Percentiles rank a stretch among this genome's conserved stretches.
Conservation (phyloP, 2,113 vertebrate species). For the Chaetorhynchus papuensis region DNA sequence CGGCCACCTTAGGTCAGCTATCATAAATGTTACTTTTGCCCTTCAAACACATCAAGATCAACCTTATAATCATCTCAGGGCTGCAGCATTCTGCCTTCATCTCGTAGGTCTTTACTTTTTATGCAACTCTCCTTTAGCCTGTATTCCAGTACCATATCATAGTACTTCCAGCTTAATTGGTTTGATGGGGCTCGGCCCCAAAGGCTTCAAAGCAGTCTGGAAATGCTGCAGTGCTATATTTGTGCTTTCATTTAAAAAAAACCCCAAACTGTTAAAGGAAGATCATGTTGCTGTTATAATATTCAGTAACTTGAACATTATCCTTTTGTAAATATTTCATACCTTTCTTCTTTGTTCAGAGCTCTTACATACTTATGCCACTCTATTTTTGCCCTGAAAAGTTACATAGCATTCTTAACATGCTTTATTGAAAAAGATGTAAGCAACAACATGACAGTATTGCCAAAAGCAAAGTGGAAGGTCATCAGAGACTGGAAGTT, state of each 20-base stretch:
- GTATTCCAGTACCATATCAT: neutral
- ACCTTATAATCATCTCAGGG: fast-evolving
- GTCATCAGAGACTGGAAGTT: neutral
- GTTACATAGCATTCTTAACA: neutral
- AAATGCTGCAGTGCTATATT: neutral
- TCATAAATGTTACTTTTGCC: neutral
- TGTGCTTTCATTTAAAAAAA: neutral
- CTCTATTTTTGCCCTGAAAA: neutral
- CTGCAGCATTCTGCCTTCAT: neutral
- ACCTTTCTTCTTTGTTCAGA: neutral
- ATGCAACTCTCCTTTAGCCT: neutral
- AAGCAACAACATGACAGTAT: neutral
- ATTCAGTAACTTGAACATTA: neutral
- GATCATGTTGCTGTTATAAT: neutral
- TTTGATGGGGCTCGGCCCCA: neutral
- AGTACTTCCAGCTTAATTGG: neutral
- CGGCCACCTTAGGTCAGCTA: neutral
- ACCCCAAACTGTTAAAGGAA: neutral
- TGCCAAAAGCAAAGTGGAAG: neutral
- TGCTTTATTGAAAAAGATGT: neutral
- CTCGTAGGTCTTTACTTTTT: neutral
- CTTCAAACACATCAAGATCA: neutral
- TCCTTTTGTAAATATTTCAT: neutral
- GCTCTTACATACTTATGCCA: neutral
- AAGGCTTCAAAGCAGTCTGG: neutral